These are phyloP conservation scores for Prunella strophiata DNA, from an alignment of 2,797 vertebrate species.

Conservation along the genomic window DNA sequence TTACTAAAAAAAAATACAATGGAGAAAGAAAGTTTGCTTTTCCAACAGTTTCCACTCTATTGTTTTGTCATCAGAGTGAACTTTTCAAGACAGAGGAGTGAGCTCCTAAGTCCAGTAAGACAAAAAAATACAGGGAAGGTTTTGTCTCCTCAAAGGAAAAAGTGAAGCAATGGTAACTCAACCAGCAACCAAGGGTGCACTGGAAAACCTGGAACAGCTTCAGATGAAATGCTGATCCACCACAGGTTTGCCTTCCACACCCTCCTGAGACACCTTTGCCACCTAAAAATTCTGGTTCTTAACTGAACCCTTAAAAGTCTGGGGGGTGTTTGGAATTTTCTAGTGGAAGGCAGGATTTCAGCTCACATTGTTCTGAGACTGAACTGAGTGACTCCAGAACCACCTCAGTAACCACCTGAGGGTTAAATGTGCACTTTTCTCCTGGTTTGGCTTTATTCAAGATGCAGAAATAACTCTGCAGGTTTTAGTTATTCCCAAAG, in stretches of 20 bases:
- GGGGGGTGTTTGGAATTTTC: background rate
- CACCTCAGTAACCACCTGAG: background rate
- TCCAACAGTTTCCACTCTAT: background rate
- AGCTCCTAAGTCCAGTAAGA: background rate
- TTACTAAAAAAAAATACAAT: background rate
- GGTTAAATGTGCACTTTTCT: background rate
- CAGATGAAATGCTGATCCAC: background rate
- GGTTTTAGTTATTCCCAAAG: background rate
- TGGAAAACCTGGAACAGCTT: background rate
- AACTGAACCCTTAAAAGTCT: background rate
- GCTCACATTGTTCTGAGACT: background rate
- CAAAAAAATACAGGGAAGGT: background rate
- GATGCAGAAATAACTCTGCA: background rate
- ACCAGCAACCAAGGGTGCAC: background rate
- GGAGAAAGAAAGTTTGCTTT: background rate
- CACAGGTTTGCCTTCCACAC: background rate
- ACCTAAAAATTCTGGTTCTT: background rate
- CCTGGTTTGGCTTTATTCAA: background rate
- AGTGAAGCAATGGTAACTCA: background rate
- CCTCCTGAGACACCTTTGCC: background rate
- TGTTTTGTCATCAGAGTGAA: background rate
- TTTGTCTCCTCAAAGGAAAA: background rate
- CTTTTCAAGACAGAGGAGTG: background rate
- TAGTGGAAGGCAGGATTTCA: background rate
- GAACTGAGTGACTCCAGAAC: background rate